Evolutionary conservation across 2,797 vertebrate species (phyloP), one percentile per base, ranked within the genome.

Genomic region (Microctenopoma stevenorrisi): DNA sequence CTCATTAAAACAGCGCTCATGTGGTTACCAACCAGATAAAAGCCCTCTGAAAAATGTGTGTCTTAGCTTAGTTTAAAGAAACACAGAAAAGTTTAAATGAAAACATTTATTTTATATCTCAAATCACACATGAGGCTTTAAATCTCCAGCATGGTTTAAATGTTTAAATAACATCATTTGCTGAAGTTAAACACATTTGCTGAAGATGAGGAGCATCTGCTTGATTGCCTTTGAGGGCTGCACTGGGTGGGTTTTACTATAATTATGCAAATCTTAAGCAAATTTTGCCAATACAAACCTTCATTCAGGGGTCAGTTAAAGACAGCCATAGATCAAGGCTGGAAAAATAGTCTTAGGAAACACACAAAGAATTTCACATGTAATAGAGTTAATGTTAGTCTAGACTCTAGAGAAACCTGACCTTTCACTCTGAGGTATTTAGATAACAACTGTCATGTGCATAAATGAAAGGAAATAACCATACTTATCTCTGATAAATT

Each of bases 1-100:
- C 84, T 92, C 82, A 92, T 91, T 90, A 90, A 88, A 88, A 81
- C 68, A 44, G 81, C 52, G 59, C 84, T 87, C 70, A 74, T 86
- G 85, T 86, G 87, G 84, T 72, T 75, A 81, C 50, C 22, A 13
- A 83, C 56, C 81, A 67, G 54, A 79, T 69, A 86, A 82, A 82
- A 72, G 12, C 40, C 61, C 75, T 69, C 48, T 72, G 80, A 88
- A 86, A 89, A 85, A 89, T 83, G 72, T 83, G 78, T 55, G 69
- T 66, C 72, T 78, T 54, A 16, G 37, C 54, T 54, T 15, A 66
- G 68, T 86, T 87, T 79, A 73, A 83, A 76, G 59, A 59, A 35
- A 68, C 72, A 68, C 68, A 74, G 59, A 76, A 69, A 85, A 75
- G 64, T 89, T 79, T 64, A 37, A 43, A 64, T 58, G 47, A 33